Conservation (phyloP, 2,797 vertebrate species). For the Carduelis carduelis region DNA sequence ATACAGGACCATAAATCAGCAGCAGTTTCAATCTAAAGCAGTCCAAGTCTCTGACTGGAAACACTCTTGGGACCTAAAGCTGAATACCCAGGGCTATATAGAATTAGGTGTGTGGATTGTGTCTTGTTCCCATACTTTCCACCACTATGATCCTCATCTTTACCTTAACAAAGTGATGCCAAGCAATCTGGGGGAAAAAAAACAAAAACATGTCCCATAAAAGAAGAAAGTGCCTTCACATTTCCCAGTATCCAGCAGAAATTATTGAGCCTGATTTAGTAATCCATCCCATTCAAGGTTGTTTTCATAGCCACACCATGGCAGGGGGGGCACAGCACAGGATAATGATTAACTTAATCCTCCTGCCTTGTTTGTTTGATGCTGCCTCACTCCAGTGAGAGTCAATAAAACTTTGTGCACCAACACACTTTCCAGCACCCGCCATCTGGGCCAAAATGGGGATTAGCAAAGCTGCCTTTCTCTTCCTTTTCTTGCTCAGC, state of each 20-base stretch:
- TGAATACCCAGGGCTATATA: neutral
- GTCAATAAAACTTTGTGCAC: slow-evolving; percentile 58
- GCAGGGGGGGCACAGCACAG: neutral
- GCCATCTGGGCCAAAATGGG: slow-evolving; percentile 55
- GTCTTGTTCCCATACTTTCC: neutral
- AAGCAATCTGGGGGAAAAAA: neutral
- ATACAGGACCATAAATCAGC: neutral
- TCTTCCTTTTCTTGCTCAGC: slow-evolving; percentile 63
- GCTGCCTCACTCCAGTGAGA: neutral
- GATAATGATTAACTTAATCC: slow-evolving; percentile 70
- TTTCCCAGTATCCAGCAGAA: slow-evolving; percentile 29
- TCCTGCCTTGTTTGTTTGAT: slow-evolving; percentile 33
- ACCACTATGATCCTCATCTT: neutral
- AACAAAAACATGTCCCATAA: neutral
- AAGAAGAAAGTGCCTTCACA: neutral
- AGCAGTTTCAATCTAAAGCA: neutral
- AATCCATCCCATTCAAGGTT: slow-evolving; percentile 58
- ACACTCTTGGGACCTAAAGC: neutral
- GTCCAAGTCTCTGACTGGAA: neutral
- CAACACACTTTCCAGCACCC: neutral
- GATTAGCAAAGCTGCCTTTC: slow-evolving; percentile 32
- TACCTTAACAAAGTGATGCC: neutral
- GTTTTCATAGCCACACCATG: neutral
- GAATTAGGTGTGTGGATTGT: neutral
- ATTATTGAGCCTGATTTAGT: slow-evolving; percentile 36